A percentile compares a stretch with the other conserved stretches of the same genome.
These are phyloP conservation scores for Oostethus manadensis DNA, from an alignment of 2,113 vertebrate genomes.

Conservation along the genomic window DNA sequence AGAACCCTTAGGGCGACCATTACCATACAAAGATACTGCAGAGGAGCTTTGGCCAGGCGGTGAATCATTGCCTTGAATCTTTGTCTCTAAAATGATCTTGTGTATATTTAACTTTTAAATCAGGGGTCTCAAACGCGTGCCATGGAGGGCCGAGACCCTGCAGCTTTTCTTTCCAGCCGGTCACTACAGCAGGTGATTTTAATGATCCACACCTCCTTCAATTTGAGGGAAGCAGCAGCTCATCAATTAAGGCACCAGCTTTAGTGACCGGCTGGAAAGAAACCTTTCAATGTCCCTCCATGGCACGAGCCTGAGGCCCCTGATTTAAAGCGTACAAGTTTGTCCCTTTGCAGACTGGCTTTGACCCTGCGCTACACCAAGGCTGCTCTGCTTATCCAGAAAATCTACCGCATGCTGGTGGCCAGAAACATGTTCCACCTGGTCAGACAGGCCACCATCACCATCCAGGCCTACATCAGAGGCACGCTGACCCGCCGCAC, in stretches of 20 bases:
- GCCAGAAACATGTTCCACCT: constrained; percentile 54
- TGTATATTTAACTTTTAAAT: no score
- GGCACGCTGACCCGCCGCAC: constrained; percentile 51
- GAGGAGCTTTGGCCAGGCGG: constrained; percentile 69
- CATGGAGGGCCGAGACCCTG: no score
- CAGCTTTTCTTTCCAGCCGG: no score
- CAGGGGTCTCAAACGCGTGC: no score
- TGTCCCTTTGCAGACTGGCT: constrained; percentile 41
- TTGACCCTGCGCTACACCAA: constrained; percentile 55
- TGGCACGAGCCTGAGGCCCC: no score
- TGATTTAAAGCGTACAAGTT: not conserved
- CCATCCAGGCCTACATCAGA: constrained; percentile 72
- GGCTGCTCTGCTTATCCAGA: constrained; percentile 71
- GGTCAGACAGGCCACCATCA: constrained; percentile 53
- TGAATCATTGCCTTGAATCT: constrained; percentile 29
- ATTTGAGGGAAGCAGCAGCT: no score
- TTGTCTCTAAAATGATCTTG: not conserved
- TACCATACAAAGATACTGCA: constrained; percentile 69
- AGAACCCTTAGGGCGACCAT: constrained; percentile 24
- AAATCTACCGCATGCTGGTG: constrained; percentile 63
- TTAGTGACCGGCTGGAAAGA: no score
- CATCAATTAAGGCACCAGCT: no score
- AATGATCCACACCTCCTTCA: no score
- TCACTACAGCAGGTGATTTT: no score
- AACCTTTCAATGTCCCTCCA: no score